phyloP scores from a whole-genome alignment of 2,113 vertebrate genomes.

The Phylloscopus trochiloides region DNA sequence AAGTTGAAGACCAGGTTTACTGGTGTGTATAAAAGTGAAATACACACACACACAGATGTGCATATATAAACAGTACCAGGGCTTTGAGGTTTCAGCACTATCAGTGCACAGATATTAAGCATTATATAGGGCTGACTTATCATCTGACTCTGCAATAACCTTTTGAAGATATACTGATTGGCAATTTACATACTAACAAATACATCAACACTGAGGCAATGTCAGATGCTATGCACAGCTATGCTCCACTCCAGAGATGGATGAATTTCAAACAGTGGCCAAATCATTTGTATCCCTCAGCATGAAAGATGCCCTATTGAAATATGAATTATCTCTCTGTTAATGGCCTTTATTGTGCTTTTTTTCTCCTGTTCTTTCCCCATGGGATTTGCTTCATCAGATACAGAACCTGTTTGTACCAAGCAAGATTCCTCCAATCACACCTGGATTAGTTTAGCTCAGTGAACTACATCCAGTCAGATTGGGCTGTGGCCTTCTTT shows the following conservation, averaged over 20 bases:
- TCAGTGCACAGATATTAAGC: neutral
- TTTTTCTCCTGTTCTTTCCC: neutral
- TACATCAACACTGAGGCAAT: neutral
- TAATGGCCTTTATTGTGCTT: neutral
- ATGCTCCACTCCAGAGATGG: neutral
- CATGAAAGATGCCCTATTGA: neutral
- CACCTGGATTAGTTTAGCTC: neutral
- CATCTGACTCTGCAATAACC: neutral
- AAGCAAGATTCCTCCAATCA: neutral
- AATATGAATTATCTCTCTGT: neutral
- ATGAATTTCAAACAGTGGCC: neutral
- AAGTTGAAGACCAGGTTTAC: neutral
- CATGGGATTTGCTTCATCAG: neutral
- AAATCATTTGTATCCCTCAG: neutral
- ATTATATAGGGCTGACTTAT: neutral
- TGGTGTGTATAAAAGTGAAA: neutral
- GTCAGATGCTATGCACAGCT: neutral
- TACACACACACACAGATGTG: neutral
- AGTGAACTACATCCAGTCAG: neutral
- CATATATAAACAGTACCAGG: neutral
- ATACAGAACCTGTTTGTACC: neutral
- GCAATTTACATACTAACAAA: constrained; percentile 33
- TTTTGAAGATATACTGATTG: constrained; percentile 14
- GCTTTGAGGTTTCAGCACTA: neutral
- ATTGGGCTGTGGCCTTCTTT: neutral